These are phyloP conservation scores for Synchiropus splendidus DNA, from an alignment of 2,113 vertebrate species.

Conservation along the genomic window DNA sequence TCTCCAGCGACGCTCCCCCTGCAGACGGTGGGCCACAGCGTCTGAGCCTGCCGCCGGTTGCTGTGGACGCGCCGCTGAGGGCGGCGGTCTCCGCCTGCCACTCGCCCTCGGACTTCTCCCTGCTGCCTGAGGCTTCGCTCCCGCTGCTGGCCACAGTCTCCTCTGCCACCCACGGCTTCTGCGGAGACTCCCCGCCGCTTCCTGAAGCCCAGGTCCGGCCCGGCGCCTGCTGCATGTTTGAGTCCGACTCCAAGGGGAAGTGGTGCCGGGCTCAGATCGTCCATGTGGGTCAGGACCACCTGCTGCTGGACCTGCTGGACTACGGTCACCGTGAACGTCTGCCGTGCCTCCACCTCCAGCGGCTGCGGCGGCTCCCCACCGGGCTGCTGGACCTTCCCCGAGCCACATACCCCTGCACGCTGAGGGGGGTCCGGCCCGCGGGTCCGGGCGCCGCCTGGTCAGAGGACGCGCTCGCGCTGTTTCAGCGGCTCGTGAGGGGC, in stretches of 20 bases:
- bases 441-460: conserved; percentile 60
- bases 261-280: conserved; percentile 78
- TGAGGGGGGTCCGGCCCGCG: conserved; percentile 64
- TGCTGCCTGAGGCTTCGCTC: conserved; percentile 69
- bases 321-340: conserved; percentile 65
- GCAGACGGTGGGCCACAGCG: conserved; percentile 1
- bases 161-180: conserved; percentile 60
- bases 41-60: conserved; percentile 47
- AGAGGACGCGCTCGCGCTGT: conserved; percentile 61
- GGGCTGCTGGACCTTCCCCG: conserved; percentile 60
- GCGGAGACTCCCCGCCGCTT: conserved; percentile 50
- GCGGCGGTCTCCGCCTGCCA: conserved; percentile 62
- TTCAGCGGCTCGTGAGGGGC: conserved; percentile 61
- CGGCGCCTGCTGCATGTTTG: conserved; percentile 70
- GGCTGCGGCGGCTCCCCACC: conserved; percentile 68
- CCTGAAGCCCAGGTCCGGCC: conserved; percentile 50
- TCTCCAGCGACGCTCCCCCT: not conserved
- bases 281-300: conserved; percentile 32
- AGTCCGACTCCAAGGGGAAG: conserved; percentile 48
- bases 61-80: conserved; percentile 43
- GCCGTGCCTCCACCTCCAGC: conserved; percentile 37
- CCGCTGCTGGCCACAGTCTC: conserved; percentile 59
- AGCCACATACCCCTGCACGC: conserved; percentile 64
- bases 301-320: conserved; percentile 70
- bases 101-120: conserved; percentile 72